Percentiles rank a stretch among this genome's conserved stretches.
phyloP scores from a whole-genome alignment of 2,888 invertebrate genomes.

The Pseudococcus longispinus region DNA sequence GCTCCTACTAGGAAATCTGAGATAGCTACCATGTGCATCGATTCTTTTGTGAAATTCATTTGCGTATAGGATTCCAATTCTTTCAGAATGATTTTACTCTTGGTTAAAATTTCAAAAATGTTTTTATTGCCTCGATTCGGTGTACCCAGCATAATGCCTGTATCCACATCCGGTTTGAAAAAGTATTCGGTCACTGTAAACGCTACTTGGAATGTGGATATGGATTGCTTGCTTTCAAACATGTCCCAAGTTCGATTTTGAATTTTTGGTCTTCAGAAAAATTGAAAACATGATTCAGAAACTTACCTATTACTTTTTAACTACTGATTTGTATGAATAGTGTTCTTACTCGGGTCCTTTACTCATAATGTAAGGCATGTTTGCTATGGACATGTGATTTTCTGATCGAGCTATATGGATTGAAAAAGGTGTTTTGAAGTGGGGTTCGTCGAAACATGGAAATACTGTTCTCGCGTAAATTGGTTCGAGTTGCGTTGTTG shows the following conservation, averaged over 20 bases:
- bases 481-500: constrained; percentile 81
- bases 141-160: not conserved
- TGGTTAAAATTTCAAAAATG: constrained; percentile 61
- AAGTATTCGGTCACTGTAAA: constrained; percentile 82
- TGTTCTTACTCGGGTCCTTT: constrained; percentile 18
- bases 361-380: constrained; percentile 40
- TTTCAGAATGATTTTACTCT: constrained; percentile 64
- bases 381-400: constrained; percentile 35
- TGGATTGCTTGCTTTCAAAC: constrained; percentile 57
- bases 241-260: constrained; percentile 43
- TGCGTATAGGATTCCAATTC: constrained; percentile 69
- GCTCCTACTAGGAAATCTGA: constrained; percentile 81
- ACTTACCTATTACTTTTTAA: not conserved
- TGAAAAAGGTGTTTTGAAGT: constrained; percentile 75
- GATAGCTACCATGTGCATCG: constrained; percentile 77
- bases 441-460: constrained; percentile 88
- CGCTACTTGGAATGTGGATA: constrained; percentile 75
- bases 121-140: constrained; percentile 14
- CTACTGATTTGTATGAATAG: not conserved
- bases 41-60: constrained; percentile 67
- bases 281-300: not conserved
- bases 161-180: constrained; percentile 61
- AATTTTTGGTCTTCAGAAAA: not conserved
- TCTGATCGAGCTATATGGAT: constrained; percentile 24
- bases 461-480: constrained; percentile 81